Evolutionary conservation across 1,140 invertebrate genomes (phyloP).

Genomic region (Phenacoccus solenopsis): DNA sequence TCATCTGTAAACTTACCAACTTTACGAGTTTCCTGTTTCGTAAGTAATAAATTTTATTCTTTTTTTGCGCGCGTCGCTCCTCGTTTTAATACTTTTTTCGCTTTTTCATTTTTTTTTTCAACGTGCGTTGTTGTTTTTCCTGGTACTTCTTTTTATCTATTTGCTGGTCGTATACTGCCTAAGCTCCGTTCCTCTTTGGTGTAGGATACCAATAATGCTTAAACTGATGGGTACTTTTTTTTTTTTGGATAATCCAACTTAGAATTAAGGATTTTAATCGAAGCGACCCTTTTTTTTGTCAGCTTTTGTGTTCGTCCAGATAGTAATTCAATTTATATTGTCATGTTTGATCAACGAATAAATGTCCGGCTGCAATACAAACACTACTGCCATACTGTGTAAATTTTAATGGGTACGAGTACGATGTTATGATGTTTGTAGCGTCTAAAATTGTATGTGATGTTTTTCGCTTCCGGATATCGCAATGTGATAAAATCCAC

Average conservation of each 20-base stretch:
- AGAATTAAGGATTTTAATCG: neutral
- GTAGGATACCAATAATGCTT: neutral
- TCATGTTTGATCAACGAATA: no score
- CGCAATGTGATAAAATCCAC: no score
- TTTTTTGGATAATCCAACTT: neutral
- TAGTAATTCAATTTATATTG: no score
- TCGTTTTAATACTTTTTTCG: neutral
- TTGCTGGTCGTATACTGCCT: no score
- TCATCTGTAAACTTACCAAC: neutral
- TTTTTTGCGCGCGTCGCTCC: neutral
- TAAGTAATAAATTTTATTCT: constrained; percentile 8
- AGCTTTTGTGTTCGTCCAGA: neutral
- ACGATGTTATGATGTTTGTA: no score
- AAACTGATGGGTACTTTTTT: neutral
- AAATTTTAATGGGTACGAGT: no score
- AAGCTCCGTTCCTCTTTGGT: neutral
- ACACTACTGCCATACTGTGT: no score
- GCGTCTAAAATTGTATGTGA: no score
- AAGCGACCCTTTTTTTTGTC: neutral
- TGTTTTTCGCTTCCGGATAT: no score
- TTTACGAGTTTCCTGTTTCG: constrained; percentile 4
- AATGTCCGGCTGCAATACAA: no score
- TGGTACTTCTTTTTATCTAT: no score
- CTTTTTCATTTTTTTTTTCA: neutral
- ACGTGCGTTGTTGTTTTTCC: no score